These are phyloP conservation scores for Popillia japonica DNA, from an alignment of 1,140 invertebrate genomes.

Conservation along the genomic window DNA sequence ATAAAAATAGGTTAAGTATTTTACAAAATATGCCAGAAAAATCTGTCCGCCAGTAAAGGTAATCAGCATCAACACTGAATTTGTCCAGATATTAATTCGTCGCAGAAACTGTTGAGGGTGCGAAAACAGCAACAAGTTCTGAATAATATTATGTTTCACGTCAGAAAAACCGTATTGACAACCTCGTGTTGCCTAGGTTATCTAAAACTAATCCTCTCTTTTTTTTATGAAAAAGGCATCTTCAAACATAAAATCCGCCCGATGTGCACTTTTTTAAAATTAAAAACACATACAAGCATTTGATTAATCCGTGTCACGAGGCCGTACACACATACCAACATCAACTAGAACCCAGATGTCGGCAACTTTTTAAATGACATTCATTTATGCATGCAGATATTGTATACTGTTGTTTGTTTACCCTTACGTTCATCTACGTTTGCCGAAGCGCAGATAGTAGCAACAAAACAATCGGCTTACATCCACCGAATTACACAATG, in stretches of 20 bases:
- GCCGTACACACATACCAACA: too few relatives aligned
- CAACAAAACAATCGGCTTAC: neutral
- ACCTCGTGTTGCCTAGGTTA: too few relatives aligned
- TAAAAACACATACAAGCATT: slow-evolving; percentile 14
- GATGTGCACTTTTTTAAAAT: neutral
- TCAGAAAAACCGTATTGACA: too few relatives aligned
- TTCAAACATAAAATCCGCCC: neutral
- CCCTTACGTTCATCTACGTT: neutral
- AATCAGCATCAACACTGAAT: too few relatives aligned
- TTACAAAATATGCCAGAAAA: too few relatives aligned
- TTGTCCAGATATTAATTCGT: too few relatives aligned
- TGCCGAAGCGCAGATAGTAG: neutral
- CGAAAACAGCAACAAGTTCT: too few relatives aligned
- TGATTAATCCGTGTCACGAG: neutral
- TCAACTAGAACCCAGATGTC: neutral
- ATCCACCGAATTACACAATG: slow-evolving; percentile 6
- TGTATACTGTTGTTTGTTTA: slow-evolving; percentile 12
- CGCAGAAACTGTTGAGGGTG: too few relatives aligned
- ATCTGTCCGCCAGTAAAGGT: too few relatives aligned
- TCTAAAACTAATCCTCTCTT: too few relatives aligned
- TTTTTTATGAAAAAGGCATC: neutral
- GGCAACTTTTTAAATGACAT: slow-evolving; percentile 3
- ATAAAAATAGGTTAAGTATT: too few relatives aligned
- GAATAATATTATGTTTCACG: too few relatives aligned
- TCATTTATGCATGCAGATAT: slow-evolving; percentile 3